Percentiles rank a stretch among this genome's conserved stretches.
Evolutionary conservation across 2,113 vertebrate genomes (phyloP).

Genomic region (Himantopus leucocephalus): DNA sequence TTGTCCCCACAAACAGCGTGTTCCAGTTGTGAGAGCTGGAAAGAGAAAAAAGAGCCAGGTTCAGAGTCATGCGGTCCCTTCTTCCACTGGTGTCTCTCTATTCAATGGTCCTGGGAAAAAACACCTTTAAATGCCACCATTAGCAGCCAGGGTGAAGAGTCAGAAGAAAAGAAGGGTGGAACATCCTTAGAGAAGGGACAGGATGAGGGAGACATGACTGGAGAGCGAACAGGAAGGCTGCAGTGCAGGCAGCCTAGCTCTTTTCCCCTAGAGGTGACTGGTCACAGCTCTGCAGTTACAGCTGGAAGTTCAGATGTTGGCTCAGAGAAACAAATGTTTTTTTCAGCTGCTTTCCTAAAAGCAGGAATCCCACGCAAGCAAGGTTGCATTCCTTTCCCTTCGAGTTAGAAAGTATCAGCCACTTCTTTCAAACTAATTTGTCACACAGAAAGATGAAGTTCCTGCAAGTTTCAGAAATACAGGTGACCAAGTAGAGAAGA

Average conservation of each 20-base stretch:
- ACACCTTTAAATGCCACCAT: background rate
- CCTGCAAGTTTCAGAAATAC: background rate
- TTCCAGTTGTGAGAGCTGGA: conserved; percentile 97
- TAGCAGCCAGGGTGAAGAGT: background rate
- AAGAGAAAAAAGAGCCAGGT: background rate
- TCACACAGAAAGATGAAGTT: background rate
- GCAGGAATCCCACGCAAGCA: background rate
- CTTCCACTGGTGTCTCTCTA: background rate
- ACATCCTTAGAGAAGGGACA: background rate
- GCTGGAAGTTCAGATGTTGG: background rate
- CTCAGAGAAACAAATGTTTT: background rate
- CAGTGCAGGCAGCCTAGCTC: background rate
- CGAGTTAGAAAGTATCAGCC: background rate
- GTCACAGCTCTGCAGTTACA: background rate
- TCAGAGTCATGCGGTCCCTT: background rate
- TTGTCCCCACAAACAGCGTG: conserved; percentile 89
- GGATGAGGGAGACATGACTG: background rate
- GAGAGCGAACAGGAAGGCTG: background rate
- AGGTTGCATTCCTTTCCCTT: background rate
- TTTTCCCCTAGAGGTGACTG: background rate
- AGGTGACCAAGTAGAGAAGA: background rate
- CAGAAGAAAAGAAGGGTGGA: background rate
- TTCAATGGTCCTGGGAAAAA: background rate
- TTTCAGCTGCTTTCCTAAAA: background rate
- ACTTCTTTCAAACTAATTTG: background rate